Evolutionary conservation across 2,888 invertebrate genomes (phyloP).

Genomic region (Brachyptera risi): DNA sequence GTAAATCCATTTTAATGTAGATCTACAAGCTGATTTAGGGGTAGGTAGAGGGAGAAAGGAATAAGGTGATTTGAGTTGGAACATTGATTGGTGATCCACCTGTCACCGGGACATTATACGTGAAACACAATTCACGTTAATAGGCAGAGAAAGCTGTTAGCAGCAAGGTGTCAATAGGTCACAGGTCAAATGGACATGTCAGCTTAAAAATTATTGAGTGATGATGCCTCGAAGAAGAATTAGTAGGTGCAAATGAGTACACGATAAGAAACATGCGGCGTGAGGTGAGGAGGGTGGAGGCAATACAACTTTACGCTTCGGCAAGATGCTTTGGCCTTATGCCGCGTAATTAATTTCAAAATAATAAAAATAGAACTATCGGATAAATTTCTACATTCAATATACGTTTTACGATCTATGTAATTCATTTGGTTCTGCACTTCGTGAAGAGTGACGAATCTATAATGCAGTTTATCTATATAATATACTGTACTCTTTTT

Average conservation of each 20-base stretch:
- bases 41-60: background rate
- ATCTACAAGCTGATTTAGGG: too few species aligned
- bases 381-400: too few species aligned
- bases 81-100: background rate
- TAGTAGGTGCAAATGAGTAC: too few species aligned
- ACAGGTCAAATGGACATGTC: constrained; percentile 4
- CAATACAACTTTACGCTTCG: too few species aligned
- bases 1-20: too few species aligned
- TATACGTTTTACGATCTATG: too few species aligned
- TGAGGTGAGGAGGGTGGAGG: background rate
- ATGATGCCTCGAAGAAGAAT: background rate
- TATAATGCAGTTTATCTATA: too few species aligned
- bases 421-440: too few species aligned
- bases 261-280: background rate
- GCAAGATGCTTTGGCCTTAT: background rate
- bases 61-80: background rate
- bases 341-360: too few species aligned
- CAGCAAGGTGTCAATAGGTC: constrained; percentile 1
- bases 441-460: too few species aligned
- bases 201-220: background rate
- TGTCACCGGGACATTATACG: background rate
- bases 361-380: too few species aligned
- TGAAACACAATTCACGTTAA: background rate
- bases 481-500: too few species aligned
- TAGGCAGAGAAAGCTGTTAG: constrained; percentile 4